phyloP scores from a whole-genome alignment of 1,140 invertebrate genomes.

The Drosophila baimaii region DNA sequence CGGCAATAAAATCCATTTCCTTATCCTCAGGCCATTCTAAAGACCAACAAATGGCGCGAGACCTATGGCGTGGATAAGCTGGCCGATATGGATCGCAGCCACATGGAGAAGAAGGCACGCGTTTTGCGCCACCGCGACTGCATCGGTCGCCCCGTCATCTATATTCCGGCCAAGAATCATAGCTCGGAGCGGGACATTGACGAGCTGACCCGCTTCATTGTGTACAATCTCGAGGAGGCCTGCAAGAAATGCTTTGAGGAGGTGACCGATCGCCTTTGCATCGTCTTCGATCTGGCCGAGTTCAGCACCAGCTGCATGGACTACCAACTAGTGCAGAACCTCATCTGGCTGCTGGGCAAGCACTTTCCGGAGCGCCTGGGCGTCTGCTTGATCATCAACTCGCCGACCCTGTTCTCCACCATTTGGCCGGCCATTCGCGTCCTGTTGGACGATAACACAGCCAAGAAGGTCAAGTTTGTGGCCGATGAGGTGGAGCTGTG shows the following conservation, averaged over 20 bases:
- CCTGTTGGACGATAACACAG: conserved; percentile 91
- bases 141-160: conserved; percentile 89
- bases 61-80: conserved; percentile 88
- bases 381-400: conserved; percentile 89
- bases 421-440: conserved; percentile 90
- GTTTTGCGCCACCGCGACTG: conserved; percentile 89
- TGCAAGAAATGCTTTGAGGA: conserved; percentile 91
- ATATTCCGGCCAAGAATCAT: conserved; percentile 91
- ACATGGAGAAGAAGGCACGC: conserved; percentile 88
- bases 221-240: conserved; percentile 90
- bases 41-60: conserved; percentile 91
- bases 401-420: conserved; percentile 89
- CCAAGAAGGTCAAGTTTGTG: conserved; percentile 90
- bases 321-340: conserved; percentile 90
- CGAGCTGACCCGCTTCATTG: conserved; percentile 90
- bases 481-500: conserved; percentile 88
- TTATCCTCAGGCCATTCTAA: conserved; percentile 88
- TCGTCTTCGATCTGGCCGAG: conserved; percentile 90
- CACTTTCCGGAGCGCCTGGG: conserved; percentile 92
- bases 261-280: conserved; percentile 91
- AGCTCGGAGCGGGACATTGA: conserved; percentile 89
- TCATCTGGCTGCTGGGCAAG: conserved; percentile 90
- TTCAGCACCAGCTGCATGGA: conserved; percentile 91
- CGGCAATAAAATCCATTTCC: not conserved
- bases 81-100: conserved; percentile 86